Evolutionary conservation across 2,113 vertebrate genomes (phyloP), one percentile per base, ranked within the genome.

Genomic region (Cathartes aura): DNA sequence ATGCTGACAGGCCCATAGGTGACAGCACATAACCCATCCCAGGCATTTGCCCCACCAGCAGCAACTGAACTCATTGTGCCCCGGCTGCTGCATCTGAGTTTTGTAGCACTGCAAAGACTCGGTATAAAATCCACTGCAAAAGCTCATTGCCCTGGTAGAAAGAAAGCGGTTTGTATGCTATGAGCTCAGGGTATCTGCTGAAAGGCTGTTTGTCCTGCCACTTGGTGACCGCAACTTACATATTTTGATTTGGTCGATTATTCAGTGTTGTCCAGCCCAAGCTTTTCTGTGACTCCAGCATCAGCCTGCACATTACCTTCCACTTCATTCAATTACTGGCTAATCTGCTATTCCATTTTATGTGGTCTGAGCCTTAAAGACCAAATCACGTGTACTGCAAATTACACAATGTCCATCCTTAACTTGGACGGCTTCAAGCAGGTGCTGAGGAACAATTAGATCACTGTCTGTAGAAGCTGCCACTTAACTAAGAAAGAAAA

Each of bases 371-470:
- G 66, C 66, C 60, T 89, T 62, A 75, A 90, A 78, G 81, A 82
- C 48, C 64, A 75, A 68, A 79, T 60, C 70, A 91, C 1, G 0
- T 64, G 84, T 87, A 7, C 81, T 91, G 73, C 64, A 93, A 79
- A 95, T 95, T 87, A 67, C 45, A 75, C 73, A 64, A 22, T 75
- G 48, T 68, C 81, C 76, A 48, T 82, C 55, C 38, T 66, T 83
- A 67, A 63, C 59, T 94, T 72, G n/a, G 42, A 73, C 0, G 0
- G 63, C 67, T 95, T 92, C 86, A 85, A 95, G 78, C 93, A 85
- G 81, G 66, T 94, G 84, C 93, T 68, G 48, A 85, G 81, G 84
- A 94, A 84, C 95, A 96, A 94, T 96, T 85, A 90, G 82, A 97
- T 97, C 84, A 63, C 52, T 67, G 71, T 70, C 67, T 73, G 23